Base-by-base conservation (phyloP, 2,113 vertebrate genomes). In the Suncus etruscus region DNA sequence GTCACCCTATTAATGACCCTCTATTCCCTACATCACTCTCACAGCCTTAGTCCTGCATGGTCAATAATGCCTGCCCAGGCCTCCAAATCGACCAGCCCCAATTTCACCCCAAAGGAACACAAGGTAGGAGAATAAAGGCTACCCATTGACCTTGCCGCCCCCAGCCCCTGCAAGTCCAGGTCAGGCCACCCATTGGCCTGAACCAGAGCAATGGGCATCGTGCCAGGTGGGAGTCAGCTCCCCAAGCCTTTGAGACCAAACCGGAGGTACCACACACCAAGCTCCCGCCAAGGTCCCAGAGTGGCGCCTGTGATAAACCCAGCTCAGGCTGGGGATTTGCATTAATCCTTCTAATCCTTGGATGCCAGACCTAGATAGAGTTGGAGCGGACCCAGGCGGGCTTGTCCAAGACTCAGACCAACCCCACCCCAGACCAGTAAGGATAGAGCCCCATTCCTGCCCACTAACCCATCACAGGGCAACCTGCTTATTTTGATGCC, bases 341-440 rank as follows among this genome's bases (percentile, higher is more conserved):
- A 32, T 22, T 95, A 95, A 96, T 95, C 92, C 47, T 0, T 0
- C 16, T 93, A 91, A 96, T 95, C 83, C 79, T n/a, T 20, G 65
- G 90, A 75, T 2, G 1, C 80, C 63, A 61, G 83, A 45, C 65
- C 11, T 6, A 8, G 45, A 29, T 11, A 6, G 10, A 25, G 50
- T 12, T 45, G 1, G 47, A 68, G 29, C 45, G 10, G 73, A 27
- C 0, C 6, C 27, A 45, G n/a, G 75, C 47, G 39, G 4, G 61
- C 11, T 63, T 68, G 86, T 76, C 78, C 7, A 29, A 76, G 75
- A 66, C 81, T 87, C 85, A 76, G 73, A 50, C 15, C 68, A 51
- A 39, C 58, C 58, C 58, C 14, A 6, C 58, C 15, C 58, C 78
- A 48, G 66, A 50, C 80, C 63, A 31, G 15, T 3, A 50, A 86